Evolutionary conservation across 2,113 vertebrate species (phyloP), one percentile per base, ranked within the genome.

Genomic region (Bucco capensis): DNA sequence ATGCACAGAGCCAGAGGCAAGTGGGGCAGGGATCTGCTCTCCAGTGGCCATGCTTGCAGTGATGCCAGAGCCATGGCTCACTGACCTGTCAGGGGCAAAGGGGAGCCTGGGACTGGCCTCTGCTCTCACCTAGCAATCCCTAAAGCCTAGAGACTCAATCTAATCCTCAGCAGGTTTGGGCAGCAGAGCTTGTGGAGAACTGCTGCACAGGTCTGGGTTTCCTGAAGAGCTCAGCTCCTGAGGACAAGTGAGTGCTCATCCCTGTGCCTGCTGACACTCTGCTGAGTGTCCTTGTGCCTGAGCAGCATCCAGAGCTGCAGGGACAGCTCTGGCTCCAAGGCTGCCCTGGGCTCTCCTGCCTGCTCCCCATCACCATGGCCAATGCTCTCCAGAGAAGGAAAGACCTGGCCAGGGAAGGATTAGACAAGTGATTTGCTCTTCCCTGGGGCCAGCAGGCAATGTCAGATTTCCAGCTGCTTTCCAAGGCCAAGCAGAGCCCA

Each of bases 241-340:
- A 54, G 91, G 50, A 19, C 0, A 1, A 15, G 3, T 11, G 4
- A 16, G 44, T 2, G 7, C 74, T 30, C 42, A 4, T 3, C 2
- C 8, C 33, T 5, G 47, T 23, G 7, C 50, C 50, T 3, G 16
- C 6, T 8, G 10, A 6, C 2, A 2, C 13, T 0, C 16, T 1
- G 2, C 0, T 3, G n/a, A 38, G 61, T 44, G 14, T 62, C 60
- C 86, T 25, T 4, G 2, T 0, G 7, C 2, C 35, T 1, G n/a
- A 2, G 46, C 9, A 0, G 3, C 0, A 9, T 24, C 35, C 25
- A 5, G 21, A 0, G 12, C 62, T 12, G 69, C 64, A 19, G 77
- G 30, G 46, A 21, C 61, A 12, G 2, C 44, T 3, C 3, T 1
- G 44, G 18, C 24, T 17, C 1, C 2, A 19, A 7, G 1, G 0